phyloP scores from a whole-genome alignment of 2,888 invertebrate genomes.

The Amiota mariae region DNA sequence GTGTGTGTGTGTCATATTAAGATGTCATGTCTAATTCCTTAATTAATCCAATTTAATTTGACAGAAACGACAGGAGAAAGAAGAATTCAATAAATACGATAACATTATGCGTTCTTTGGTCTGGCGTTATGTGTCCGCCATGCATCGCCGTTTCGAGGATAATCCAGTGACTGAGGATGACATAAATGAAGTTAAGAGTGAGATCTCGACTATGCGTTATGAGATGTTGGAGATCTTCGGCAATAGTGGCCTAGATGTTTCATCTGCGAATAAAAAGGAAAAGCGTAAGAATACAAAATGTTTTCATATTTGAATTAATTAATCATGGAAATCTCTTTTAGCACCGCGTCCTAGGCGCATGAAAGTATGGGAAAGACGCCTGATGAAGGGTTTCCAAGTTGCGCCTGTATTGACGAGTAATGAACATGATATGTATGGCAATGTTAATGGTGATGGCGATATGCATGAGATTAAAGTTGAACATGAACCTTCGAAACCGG shows the following conservation, averaged over 20 bases:
- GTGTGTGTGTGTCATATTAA: constrained; percentile 47
- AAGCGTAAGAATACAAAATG: constrained; percentile 76
- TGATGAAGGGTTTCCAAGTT: constrained; percentile 92
- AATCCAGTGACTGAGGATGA: constrained; percentile 94
- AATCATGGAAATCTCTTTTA: constrained; percentile 58
- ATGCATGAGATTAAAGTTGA: constrained; percentile 69
- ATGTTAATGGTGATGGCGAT: constrained; percentile 67
- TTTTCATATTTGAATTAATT: neutral
- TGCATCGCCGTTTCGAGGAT: constrained; percentile 88
- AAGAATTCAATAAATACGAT: constrained; percentile 81
- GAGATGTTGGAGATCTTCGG: constrained; percentile 92
- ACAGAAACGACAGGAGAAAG: constrained; percentile 77
- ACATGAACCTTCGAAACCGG: constrained; percentile 56
- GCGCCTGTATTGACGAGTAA: constrained; percentile 80
- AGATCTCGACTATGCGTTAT: constrained; percentile 92
- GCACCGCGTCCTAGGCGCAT: constrained; percentile 84
- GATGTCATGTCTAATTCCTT: neutral
- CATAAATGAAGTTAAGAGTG: constrained; percentile 94
- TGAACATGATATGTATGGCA: constrained; percentile 74
- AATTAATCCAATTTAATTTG: neutral
- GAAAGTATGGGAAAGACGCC: constrained; percentile 88
- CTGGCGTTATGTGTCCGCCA: constrained; percentile 92
- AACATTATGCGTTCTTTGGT: constrained; percentile 92
- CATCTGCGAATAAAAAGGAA: constrained; percentile 82
- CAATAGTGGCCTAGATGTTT: constrained; percentile 90